Conservation (phyloP, 2,797 vertebrate genomes). For the Lutra lutra region DNA sequence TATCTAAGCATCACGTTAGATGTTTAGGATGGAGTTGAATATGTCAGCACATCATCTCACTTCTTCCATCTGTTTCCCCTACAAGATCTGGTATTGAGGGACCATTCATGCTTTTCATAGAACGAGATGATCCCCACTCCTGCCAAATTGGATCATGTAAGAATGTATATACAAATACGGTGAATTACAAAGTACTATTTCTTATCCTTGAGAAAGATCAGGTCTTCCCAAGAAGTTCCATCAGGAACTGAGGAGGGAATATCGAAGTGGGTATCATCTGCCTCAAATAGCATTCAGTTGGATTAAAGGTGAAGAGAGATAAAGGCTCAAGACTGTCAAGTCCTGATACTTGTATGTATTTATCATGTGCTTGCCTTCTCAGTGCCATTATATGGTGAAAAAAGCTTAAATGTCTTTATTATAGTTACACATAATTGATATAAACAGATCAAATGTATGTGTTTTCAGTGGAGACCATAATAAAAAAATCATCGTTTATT, state of each 20-base stretch:
- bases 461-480: constrained; percentile 56
- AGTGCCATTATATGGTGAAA: background rate
- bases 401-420: constrained; percentile 31
- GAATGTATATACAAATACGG: background rate
- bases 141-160: background rate
- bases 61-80: background rate
- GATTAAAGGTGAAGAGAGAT: background rate
- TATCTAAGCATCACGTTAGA: background rate
- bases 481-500: constrained; percentile 60
- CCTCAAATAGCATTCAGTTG: background rate
- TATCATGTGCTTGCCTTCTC: background rate
- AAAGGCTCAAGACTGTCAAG: background rate
- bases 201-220: background rate
- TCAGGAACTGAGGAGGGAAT: background rate
- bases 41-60: no score
- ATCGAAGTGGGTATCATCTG: background rate
- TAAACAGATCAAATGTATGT: constrained; percentile 38
- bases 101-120: background rate
- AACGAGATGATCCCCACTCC: background rate
- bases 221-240: constrained; percentile 10
- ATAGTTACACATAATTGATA: constrained; percentile 6
- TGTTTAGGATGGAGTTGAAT: background rate
- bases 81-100: background rate
- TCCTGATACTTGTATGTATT: background rate
- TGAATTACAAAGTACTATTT: background rate